Conservation (phyloP, 2,888 invertebrate genomes). For the Drosophila birchii region DNA sequence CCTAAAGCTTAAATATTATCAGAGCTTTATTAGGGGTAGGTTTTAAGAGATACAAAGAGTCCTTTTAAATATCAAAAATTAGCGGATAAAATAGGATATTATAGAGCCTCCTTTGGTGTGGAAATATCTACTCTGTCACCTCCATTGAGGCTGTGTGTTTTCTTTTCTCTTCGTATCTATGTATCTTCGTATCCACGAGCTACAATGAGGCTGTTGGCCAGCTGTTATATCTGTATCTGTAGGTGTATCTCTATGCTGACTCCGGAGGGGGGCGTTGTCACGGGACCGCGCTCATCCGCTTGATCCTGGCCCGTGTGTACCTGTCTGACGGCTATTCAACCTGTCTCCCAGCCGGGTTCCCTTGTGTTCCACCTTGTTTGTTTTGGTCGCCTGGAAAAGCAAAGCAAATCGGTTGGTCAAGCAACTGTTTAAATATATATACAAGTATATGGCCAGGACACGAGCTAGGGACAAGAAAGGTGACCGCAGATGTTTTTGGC, state of each 20-base stretch:
- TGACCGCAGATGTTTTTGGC: slow-evolving; percentile 15
- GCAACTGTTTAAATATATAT: slow-evolving; percentile 51
- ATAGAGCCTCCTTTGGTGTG: neutral
- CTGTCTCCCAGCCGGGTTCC: slow-evolving; percentile 11
- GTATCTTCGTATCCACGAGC: slow-evolving; percentile 11
- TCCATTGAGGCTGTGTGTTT: neutral
- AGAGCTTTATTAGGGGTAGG: neutral
- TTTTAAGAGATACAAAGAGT: neutral
- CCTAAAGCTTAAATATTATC: neutral
- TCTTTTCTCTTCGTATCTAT: neutral
- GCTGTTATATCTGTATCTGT: slow-evolving; percentile 16
- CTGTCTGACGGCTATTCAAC: slow-evolving; percentile 21
- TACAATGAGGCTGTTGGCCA: slow-evolving; percentile 19
- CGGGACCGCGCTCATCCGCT: slow-evolving; percentile 12
- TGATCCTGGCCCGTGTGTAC: slow-evolving; percentile 14
- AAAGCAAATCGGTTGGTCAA: slow-evolving; percentile 75
- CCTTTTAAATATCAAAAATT: neutral
- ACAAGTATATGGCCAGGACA: slow-evolving; percentile 3
- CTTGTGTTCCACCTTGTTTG: slow-evolving; percentile 24
- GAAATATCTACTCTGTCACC: slow-evolving; percentile 11
- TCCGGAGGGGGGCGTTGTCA: slow-evolving; percentile 23
- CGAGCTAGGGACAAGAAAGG: slow-evolving; percentile 3
- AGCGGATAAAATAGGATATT: neutral
- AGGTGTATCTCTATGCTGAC: neutral
- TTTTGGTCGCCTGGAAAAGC: slow-evolving; percentile 54